Conservation (phyloP, 2,888 invertebrate genomes). For the Chaetogeoica ovagalla region DNA sequence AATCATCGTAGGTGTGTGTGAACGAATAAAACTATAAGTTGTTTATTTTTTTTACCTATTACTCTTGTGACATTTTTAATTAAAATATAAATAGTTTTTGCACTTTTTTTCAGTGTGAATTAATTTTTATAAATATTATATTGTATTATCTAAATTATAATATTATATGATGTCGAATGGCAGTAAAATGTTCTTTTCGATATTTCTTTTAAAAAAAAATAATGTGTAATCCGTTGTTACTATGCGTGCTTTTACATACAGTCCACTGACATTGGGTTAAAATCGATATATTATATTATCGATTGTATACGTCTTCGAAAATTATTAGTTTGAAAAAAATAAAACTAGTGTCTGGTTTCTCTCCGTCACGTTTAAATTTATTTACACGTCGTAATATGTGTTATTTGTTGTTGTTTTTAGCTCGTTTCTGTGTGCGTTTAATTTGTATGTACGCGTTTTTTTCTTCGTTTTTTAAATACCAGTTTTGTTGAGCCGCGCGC, state of each 20-base stretch:
- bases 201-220: neutral
- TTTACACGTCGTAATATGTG: neutral
- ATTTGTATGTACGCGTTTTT: neutral
- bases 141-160: too few relatives aligned
- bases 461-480: neutral
- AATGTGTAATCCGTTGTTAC: neutral
- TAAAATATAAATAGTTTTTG: too few relatives aligned
- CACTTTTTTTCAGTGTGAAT: too few relatives aligned
- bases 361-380: neutral
- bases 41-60: too few relatives aligned
- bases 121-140: too few relatives aligned
- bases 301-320: neutral
- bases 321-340: conserved; percentile 17
- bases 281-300: neutral
- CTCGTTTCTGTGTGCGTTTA: neutral
- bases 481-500: neutral
- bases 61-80: too few relatives aligned
- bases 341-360: neutral
- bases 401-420: conserved; percentile 20
- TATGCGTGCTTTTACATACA: neutral
- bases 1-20: too few relatives aligned
- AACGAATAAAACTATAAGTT: too few relatives aligned
- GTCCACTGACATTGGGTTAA: neutral
- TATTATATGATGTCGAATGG: too few relatives aligned
- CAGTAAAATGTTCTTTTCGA: too few relatives aligned